Base-by-base conservation (phyloP, 2,888 invertebrate genomes). In the Ectobius pallidus region DNA sequence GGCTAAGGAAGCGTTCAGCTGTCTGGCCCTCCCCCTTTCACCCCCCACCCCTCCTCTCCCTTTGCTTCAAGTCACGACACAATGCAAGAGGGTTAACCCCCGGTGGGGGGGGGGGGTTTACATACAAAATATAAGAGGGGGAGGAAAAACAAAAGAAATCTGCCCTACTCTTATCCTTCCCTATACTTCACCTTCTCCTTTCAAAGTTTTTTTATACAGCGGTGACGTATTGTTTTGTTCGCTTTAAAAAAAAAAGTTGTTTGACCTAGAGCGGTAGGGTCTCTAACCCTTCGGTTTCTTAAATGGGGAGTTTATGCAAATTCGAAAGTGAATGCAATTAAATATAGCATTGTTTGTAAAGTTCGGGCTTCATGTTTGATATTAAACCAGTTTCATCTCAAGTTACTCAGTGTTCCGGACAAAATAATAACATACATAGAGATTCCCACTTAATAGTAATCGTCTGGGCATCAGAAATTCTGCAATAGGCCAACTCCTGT, bases 151-250 rank as follows among this genome's bases (percentile, higher is more conserved):
- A 49, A 49, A 52, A 52, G 52, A 52, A 20, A 52, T 52, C 22
- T n/a, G n/a, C 52, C 52, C 52, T 52, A 20, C 52, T 52, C 52
- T 18, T 52, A 52, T 25, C 52, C 22, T 25, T 25, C 52, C 52
- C 25, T 52, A 52, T n/a, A n/a, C n/a, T n/a, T n/a, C n/a, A n/a
- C n/a, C n/a, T n/a, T 52, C 25, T 52, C 22, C 11, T 52, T 52
- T 52, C 52, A 52, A 52, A 20, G 20, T 52, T 52, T 52, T 49
- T 52, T 25, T 52, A 20, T 52, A 25, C 25, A 52, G 22, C 22
- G 52, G 52, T 52, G 52, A 25, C 52, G 14, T 25, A 52, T 25
- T 52, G 22, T 52, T 52, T 25, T 52, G 52, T 52, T 52, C 52
- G 9, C 14, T n/a, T n/a, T n/a, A n/a, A n/a, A n/a, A n/a, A n/a